Evolutionary conservation across 92 coral and sea anemone species (phyloP).

Genomic region (Porites evermanni): DNA sequence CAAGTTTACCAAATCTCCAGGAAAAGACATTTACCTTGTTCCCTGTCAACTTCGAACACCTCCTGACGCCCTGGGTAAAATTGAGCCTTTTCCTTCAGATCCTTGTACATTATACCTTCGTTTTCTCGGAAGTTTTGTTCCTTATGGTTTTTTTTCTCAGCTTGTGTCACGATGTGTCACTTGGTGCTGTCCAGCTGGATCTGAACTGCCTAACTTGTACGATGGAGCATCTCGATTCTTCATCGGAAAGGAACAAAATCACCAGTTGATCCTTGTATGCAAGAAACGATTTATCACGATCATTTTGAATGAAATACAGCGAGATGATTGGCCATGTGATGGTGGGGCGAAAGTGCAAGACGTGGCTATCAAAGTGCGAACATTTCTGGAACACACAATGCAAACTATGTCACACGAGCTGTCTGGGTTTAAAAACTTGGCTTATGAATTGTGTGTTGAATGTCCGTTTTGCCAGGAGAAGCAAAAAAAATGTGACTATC

Average conservation of each 20-base stretch:
- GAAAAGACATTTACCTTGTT: conserved; percentile 32
- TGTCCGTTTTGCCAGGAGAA: neutral
- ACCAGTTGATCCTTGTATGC: conserved; percentile 35
- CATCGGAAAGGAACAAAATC: conserved; percentile 31
- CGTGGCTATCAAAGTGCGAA: neutral
- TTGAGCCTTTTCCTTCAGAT: conserved; percentile 23
- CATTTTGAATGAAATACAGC: neutral
- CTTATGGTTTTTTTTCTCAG: too few species aligned
- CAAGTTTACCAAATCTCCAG: neutral
- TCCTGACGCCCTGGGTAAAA: neutral
- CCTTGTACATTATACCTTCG: neutral
- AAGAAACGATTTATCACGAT: conserved; percentile 36
- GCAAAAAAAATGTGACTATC: neutral
- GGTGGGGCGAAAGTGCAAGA: neutral
- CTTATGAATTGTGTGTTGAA: neutral
- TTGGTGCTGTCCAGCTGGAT: neutral
- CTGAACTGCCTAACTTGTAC: conserved; percentile 24
- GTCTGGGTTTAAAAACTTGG: neutral
- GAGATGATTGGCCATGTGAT: neutral
- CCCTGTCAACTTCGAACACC: neutral
- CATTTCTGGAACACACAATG: neutral
- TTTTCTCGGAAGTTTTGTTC: too few species aligned
- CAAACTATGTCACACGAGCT: neutral
- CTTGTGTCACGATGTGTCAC: too few species aligned
- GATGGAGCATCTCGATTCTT: conserved; percentile 43